phyloP scores from a whole-genome alignment of 2,113 vertebrate species.

The Trichomycterus rosablanca region DNA sequence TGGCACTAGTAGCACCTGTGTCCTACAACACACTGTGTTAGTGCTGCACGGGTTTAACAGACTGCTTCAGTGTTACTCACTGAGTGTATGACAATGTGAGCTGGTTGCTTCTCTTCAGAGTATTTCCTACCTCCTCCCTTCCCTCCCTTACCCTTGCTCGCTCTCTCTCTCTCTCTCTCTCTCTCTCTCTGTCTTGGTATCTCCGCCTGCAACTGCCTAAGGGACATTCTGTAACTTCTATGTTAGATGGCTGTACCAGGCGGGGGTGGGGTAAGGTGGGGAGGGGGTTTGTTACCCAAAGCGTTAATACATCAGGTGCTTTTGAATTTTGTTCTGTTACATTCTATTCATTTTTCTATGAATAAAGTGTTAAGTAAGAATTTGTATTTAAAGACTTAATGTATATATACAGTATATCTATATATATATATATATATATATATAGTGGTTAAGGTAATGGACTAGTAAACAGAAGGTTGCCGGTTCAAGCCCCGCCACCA shows the following conservation, averaged over 20 bases:
- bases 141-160: conserved; percentile 18
- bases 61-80: conserved; percentile 18
- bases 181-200: conserved; percentile 17
- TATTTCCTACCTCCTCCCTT: conserved; percentile 41
- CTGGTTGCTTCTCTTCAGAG: conserved; percentile 22
- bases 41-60: conserved; percentile 8
- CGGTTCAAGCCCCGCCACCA: too few species aligned
- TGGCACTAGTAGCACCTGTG: neutral
- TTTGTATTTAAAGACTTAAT: too few species aligned
- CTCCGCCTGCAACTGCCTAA: conserved; percentile 38
- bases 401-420: too few species aligned
- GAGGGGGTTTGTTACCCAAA: neutral
- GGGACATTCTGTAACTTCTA: conserved; percentile 30
- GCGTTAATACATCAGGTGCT: conserved; percentile 44
- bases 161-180: conserved; percentile 15
- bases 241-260: conserved; percentile 24
- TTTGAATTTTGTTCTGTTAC: conserved; percentile 40
- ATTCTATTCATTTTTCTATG: conserved; percentile 27
- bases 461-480: too few species aligned
- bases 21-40: conserved; percentile 15
- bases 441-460: too few species aligned
- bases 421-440: too few species aligned
- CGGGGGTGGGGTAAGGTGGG: conserved; percentile 26
- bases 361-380: too few species aligned
- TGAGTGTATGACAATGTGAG: conserved; percentile 29